These are phyloP conservation scores for Bedellia somnulentella DNA, from an alignment of 2,888 invertebrate genomes.

Conservation along the genomic window DNA sequence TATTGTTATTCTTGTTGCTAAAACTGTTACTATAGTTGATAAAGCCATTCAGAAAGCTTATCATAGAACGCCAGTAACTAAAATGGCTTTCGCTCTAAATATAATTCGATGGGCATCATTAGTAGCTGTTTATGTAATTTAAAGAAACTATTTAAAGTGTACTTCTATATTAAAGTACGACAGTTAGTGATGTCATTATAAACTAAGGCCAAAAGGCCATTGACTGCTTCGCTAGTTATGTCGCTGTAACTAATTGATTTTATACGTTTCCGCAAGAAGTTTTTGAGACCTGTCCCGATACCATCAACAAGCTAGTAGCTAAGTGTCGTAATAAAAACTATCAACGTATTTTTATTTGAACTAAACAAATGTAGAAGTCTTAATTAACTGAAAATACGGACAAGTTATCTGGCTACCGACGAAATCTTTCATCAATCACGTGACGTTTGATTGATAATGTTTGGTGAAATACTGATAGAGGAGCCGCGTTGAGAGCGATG, in stretches of 20 bases:
- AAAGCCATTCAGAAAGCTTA: too few relatives aligned
- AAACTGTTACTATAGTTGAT: too few relatives aligned
- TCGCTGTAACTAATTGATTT: slow-evolving; percentile 1
- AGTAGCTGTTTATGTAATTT: too few relatives aligned
- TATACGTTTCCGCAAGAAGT: slow-evolving; percentile 1
- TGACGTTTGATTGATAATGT: slow-evolving; percentile 51
- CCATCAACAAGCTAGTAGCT: slow-evolving; percentile 1
- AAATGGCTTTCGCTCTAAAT: too few relatives aligned
- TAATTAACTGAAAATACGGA: slow-evolving; percentile 49
- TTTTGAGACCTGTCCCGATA: too few relatives aligned
- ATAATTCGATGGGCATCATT: too few relatives aligned
- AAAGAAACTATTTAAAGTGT: too few relatives aligned
- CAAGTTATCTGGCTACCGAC: slow-evolving; percentile 56
- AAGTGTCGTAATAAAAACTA: background rate
- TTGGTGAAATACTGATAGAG: slow-evolving; percentile 58
- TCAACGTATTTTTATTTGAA: slow-evolving; percentile 9
- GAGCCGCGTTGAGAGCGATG: slow-evolving; percentile 44
- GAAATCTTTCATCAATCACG: slow-evolving; percentile 55
- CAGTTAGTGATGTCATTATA: too few relatives aligned
- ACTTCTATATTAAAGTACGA: too few relatives aligned
- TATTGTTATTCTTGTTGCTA: too few relatives aligned
- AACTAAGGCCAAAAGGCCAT: too few relatives aligned
- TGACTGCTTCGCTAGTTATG: background rate
- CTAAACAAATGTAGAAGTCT: slow-evolving; percentile 32
- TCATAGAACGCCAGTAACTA: too few relatives aligned